Evolutionary conservation across 2,888 invertebrate genomes (phyloP).

Genomic region (Lepidochrysops patricia): DNA sequence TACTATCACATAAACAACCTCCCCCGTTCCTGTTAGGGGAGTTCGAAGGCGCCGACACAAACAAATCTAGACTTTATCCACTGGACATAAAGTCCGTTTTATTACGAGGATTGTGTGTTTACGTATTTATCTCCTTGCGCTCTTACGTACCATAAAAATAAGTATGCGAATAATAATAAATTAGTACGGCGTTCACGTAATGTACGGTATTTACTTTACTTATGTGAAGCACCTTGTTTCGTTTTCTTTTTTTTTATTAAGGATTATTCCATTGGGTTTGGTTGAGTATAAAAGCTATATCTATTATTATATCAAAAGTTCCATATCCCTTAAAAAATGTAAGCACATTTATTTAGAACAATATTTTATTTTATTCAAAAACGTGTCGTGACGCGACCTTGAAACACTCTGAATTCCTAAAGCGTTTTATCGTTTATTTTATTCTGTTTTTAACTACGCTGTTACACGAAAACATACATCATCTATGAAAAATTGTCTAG

Average conservation of each 20-base stretch:
- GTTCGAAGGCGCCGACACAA: neutral
- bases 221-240: constrained; percentile 1
- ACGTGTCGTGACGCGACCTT: too few species aligned
- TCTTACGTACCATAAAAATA: constrained; percentile 12
- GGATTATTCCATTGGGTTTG: neutral
- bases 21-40: constrained; percentile 4
- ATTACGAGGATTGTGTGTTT: neutral
- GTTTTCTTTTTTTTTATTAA: neutral
- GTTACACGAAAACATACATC: too few species aligned
- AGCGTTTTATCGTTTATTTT: too few species aligned
- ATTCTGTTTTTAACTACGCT: too few species aligned
- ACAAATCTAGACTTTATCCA: neutral
- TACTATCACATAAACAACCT: constrained; percentile 15
- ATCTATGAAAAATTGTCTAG: too few species aligned
- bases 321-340: too few species aligned
- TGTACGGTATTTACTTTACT: constrained; percentile 11
- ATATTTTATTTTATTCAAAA: too few species aligned
- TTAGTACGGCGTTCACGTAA: constrained; percentile 7
- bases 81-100: neutral
- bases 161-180: constrained; percentile 14
- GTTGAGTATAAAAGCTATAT: neutral
- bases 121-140: constrained; percentile 15
- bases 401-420: too few species aligned
- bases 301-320: too few species aligned
- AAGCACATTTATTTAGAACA: too few species aligned